Base-by-base conservation (phyloP, 2,113 vertebrate species). In the Mionectes macconnelli region DNA sequence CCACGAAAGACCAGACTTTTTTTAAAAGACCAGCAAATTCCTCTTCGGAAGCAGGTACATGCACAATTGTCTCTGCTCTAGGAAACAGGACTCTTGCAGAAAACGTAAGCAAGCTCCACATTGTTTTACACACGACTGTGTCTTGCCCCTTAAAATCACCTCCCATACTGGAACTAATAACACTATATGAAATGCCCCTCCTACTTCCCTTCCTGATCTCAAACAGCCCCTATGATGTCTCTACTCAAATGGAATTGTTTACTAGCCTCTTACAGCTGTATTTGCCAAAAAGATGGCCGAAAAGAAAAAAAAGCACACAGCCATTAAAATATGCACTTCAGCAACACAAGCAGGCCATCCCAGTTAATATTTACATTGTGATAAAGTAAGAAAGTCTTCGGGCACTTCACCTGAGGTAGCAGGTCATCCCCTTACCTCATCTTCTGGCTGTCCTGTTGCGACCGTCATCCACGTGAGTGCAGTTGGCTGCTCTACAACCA, bases 391-490 rank as follows among this genome's bases (percentile, higher is more conserved):
- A 68, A n/a, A 47, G 1, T 15, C 45, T 62, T 4, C 6, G 42
- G 31, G 11, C 22, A 53, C 16, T 14, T 70, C 35, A 57, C 17
- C 56, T 39, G 28, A n/a, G 33, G 53, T 21, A 62, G 18, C n/a
- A 75, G 28, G 8, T 86, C 27, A 52, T 88, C 13, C 24, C 25
- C 33, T 59, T 73, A n/a, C 57, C 69, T 64, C 60, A 23, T 11
- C 21, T 44, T 19, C 55, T 73, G 60, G 33, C 25, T 39, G 8
- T 55, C 21, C 31, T 31, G 21, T 49, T 59, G 16, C 57, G 8
- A 10, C 5, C 14, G 6, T 30, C 24, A 14, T 8, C 30, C 24
- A 6, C 0, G 0, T 18, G n/a, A 37, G n/a, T 12, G 22, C 23
- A 16, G 21, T 0, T 79, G 40, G 60, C 33, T 52, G 42, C 44